These are phyloP conservation scores for Montipora foliosa DNA, from an alignment of 64 coral and sea anemone species.

Conservation along the genomic window DNA sequence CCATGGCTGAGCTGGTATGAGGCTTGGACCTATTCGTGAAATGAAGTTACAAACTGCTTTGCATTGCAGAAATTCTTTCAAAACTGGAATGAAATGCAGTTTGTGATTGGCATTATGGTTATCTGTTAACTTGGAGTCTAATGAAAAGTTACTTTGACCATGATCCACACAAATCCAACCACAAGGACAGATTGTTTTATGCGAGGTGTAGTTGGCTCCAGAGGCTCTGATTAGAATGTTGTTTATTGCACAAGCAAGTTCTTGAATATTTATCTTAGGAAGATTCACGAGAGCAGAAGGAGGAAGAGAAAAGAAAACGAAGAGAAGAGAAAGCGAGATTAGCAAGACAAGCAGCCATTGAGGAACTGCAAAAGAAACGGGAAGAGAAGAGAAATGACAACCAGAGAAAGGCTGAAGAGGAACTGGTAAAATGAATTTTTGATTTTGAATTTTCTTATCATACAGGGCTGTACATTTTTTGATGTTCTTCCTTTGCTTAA, in stretches of 20 bases:
- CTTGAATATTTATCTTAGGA: neutral
- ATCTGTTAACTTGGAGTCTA: no score
- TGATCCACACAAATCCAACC: no score
- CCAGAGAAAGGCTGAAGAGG: constrained; percentile 86
- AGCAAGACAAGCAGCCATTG: constrained; percentile 91
- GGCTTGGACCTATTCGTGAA: no score
- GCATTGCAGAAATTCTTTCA: no score
- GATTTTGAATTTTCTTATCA: neutral
- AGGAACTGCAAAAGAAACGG: constrained; percentile 93
- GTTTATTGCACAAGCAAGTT: neutral
- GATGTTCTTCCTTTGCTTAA: neutral
- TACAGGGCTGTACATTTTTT: neutral
- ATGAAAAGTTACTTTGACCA: no score
- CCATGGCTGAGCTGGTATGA: no score
- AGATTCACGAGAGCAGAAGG: constrained; percentile 59
- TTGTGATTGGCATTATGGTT: no score
- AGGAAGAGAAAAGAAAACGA: constrained; percentile 76
- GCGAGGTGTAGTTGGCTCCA: no score
- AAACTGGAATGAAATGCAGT: no score
- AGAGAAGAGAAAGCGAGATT: constrained; percentile 95
- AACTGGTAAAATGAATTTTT: constrained; percentile 67
- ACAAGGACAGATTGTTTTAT: no score
- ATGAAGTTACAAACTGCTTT: no score
- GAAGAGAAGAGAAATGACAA: constrained; percentile 84
- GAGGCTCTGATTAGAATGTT: no score